Base-by-base conservation (phyloP, 2,888 invertebrate species). In the Eristalis pertinax region DNA sequence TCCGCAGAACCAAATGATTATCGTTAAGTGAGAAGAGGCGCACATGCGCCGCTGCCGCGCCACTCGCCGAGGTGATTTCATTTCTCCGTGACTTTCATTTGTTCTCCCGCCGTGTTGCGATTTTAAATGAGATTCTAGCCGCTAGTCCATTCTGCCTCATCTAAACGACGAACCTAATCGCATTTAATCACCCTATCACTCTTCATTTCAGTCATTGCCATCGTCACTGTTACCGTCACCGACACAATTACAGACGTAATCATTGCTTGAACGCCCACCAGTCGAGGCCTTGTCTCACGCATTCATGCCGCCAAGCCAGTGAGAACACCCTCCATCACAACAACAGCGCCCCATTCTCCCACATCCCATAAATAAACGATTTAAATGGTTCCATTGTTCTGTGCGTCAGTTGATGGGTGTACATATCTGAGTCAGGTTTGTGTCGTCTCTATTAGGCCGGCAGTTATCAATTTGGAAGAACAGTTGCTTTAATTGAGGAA, bases 401-500 rank as follows among this genome's bases (percentile, higher is more conserved):
- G 41, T 67, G 26, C 50, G 35, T 68, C 26, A 32, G 22, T 56
- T 29, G 22, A 38, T 4, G 50, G 5, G 19, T 19, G 19, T 38
- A n/a, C n/a, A n/a, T n/a, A 58, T 74, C 69, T 38, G 32, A 50
- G 43, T 72, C 58, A 50, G 13, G 41, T 50, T 58, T 68, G 63
- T 67, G 32, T n/a, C 32, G 60, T 38, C 68, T 50, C 43, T 41
- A 29, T 43, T 50, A 15, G 11, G 68, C 70, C 65, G 82, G 65
- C 76, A 76, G 70, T 43, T 70, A 41, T 81, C 67, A 81, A 81
- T 76, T 82, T 72, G 64, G 62, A 43, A 62, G 67, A 26, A 38
- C n/a, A 68, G 26, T 63, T 72, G 38, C 43, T 32, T 76, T 67
- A 29, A 29, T 76, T 41, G 19, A 80, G 60, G 68, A 80, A 80